Evolutionary conservation across 2,888 invertebrate species (phyloP), one percentile per base, ranked within the genome.

Genomic region (Mimachlamys varia): DNA sequence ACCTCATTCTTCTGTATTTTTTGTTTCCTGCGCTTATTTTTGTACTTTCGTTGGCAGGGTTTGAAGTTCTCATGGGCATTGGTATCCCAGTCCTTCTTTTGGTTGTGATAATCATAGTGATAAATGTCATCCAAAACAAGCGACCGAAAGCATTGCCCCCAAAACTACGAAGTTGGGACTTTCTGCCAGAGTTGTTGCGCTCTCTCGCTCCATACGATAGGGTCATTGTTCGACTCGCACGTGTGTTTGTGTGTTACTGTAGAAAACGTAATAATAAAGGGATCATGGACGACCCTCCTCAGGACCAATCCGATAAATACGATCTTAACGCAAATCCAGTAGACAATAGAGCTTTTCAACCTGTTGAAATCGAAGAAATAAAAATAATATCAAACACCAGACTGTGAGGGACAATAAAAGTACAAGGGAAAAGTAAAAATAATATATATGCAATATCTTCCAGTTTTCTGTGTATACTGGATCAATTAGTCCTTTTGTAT

Each of bases 1-100:
- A 97, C 95, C 89, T 96, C 0, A 90, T 96, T 7, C n/a, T 93
- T 15, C 93, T 95, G 93, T 96, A 96, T 92, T 96, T 96, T 91
- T 0, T 96, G 10, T 88, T 96, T 15, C 96, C 95, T 10, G 94
- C 93, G 5, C 27, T 91, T n/a, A 93, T 96, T 2, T 96, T 96
- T 91, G 96, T 93, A 0, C 93, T 96, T 13, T 95, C 96, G 2
- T 50, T 96, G 12, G 92, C 95, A 0, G 95, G 96, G 19, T 94
- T 94, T 94, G 90, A 94, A n/a, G 94, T 94, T 1, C 90, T 96
- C 62, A 91, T 93, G 19, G 95, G 92, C 0, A 95, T 97, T 0
- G 93, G 96, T 0, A 95, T 96, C 62, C 96, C 95, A 0, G 89
- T 96, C 15, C 89, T 93, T 7, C 27, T 95, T 33, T 0, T 95